Percentiles rank a stretch among this genome's conserved stretches.
phyloP scores from a whole-genome alignment of 2,113 vertebrate genomes.

The Leucopsar rothschildi region DNA sequence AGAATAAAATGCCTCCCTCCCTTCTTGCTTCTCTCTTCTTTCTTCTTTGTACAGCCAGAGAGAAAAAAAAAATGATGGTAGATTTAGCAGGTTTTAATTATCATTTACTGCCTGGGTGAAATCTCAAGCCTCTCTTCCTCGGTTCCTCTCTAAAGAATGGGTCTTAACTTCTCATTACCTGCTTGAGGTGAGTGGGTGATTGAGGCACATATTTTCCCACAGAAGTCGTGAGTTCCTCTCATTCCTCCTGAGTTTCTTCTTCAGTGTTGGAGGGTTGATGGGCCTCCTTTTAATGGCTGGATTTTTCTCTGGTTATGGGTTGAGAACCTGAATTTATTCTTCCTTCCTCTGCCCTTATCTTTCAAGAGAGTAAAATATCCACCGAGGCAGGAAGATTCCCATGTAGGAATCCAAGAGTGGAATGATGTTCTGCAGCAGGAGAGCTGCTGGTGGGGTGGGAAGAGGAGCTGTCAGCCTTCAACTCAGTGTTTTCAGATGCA shows the following conservation, averaged over 20 bases:
- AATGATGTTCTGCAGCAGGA: background rate
- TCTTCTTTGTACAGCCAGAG: background rate
- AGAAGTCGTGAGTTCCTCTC: background rate
- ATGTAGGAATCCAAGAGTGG: background rate
- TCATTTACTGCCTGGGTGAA: background rate
- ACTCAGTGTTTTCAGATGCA: background rate
- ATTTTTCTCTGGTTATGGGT: background rate
- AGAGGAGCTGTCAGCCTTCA: background rate
- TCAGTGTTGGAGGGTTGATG: background rate
- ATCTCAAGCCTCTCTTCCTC: background rate
- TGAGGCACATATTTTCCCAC: background rate
- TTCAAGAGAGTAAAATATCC: background rate
- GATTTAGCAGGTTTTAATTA: slow-evolving; percentile 17
- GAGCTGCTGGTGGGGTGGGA: background rate
- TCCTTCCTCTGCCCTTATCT: background rate
- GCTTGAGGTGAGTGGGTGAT: background rate
- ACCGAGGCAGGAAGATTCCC: background rate
- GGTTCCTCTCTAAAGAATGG: background rate
- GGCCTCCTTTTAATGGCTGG: background rate
- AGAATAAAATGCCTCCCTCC: background rate
- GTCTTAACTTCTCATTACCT: background rate
- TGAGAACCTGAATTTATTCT: background rate
- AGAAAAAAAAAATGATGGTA: background rate
- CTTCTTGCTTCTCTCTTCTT: background rate
- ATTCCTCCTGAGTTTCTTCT: background rate